Conservation (phyloP, 2,113 vertebrate genomes). For the Choloepus hoffmanni region DNA sequence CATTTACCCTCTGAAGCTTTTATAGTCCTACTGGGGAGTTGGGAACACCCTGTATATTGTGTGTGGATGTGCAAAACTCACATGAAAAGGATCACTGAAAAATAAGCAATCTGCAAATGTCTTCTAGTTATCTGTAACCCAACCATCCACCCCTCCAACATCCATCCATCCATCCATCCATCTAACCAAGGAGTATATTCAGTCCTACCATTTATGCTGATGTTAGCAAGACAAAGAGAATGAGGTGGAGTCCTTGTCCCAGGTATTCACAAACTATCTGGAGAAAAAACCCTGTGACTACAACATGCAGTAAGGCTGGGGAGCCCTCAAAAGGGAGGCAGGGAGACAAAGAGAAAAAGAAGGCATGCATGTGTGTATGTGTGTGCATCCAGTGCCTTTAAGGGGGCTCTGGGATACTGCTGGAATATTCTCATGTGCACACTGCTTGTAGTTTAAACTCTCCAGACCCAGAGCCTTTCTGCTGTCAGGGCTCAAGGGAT, state of each 20-base stretch:
- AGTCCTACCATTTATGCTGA: neutral
- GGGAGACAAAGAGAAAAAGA: neutral
- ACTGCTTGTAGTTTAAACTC: too few species aligned
- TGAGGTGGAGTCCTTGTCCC: neutral
- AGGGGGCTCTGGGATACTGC: too few species aligned
- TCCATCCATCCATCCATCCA: neutral
- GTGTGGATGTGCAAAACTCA: too few species aligned
- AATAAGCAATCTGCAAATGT: too few species aligned
- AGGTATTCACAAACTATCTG: neutral
- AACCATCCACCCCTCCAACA: too few species aligned
- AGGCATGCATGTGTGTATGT: neutral
- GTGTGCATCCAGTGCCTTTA: too few species aligned
- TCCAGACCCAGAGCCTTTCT: neutral
- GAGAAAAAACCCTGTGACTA: neutral
- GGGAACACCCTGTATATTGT: too few species aligned
- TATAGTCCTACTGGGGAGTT: too few species aligned
- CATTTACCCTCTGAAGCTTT: too few species aligned
- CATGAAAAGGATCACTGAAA: too few species aligned
- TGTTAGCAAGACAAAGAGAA: neutral
- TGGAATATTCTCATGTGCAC: neutral
- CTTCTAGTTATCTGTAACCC: too few species aligned
- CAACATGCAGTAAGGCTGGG: neutral
- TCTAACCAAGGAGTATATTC: neutral
- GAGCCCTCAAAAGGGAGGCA: neutral
- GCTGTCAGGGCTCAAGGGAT: neutral